These are phyloP conservation scores for Margaritifera margaritifera DNA, from an alignment of 2,888 invertebrate species.

Conservation along the genomic window DNA sequence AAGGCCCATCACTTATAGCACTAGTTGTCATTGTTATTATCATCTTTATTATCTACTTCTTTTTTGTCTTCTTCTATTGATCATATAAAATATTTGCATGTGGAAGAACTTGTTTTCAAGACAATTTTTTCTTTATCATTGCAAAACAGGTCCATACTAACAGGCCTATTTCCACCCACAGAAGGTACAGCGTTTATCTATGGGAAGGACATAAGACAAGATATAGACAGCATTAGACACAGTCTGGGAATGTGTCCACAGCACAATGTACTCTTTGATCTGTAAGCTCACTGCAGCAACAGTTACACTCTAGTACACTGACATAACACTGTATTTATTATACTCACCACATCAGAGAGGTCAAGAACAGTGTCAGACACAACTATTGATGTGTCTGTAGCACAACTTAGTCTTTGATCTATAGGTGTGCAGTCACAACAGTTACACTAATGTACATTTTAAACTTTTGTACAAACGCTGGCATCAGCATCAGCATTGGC, in stretches of 20 bases:
- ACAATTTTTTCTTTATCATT: background rate
- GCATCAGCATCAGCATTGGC: too few relatives aligned
- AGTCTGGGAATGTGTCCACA: slow-evolving; percentile 92
- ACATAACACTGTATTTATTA: too few relatives aligned
- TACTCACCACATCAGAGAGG: too few relatives aligned
- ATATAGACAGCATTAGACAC: slow-evolving; percentile 81
- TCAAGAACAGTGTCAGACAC: too few relatives aligned
- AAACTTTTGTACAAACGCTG: too few relatives aligned
- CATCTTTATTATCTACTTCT: background rate
- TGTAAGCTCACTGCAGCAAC: slow-evolving; percentile 57
- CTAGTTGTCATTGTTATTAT: too few relatives aligned
- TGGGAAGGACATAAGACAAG: slow-evolving; percentile 81
- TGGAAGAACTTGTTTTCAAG: background rate
- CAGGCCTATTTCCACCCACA: slow-evolving; percentile 83
- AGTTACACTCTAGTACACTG: too few relatives aligned
- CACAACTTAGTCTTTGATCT: too few relatives aligned
- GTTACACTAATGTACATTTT: too few relatives aligned
- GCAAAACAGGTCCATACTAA: slow-evolving; percentile 69
- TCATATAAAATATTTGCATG: background rate
- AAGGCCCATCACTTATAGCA: too few relatives aligned
- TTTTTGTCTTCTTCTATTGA: background rate
- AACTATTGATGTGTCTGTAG: too few relatives aligned
- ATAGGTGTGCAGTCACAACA: too few relatives aligned
- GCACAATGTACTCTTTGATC: slow-evolving; percentile 84
- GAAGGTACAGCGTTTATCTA: slow-evolving; percentile 84